A percentile compares a stretch with the other conserved stretches of the same genome.
Conservation (phyloP, 2,113 vertebrate genomes). For the Agelaius tricolor region DNA sequence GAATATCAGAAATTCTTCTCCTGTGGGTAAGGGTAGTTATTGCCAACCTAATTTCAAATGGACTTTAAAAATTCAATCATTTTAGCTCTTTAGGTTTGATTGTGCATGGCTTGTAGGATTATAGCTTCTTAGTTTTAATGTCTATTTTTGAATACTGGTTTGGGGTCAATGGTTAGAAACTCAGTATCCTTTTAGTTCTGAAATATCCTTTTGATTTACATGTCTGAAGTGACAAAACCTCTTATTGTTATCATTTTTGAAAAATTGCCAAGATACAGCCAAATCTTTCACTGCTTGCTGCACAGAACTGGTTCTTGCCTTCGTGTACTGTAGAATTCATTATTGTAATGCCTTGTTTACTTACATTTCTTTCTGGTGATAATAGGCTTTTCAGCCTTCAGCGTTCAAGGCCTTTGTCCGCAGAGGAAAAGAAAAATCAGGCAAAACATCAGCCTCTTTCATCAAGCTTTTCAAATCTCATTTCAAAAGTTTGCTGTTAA, state of each 20-base stretch:
- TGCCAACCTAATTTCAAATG: slow-evolving; percentile 44
- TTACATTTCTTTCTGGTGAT: slow-evolving; percentile 62
- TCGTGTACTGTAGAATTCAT: slow-evolving; percentile 55
- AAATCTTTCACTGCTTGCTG: slow-evolving; percentile 51
- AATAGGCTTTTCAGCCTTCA: slow-evolving; percentile 63
- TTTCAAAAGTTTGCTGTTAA: slow-evolving; percentile 58
- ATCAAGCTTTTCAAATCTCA: slow-evolving; percentile 48
- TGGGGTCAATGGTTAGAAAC: slow-evolving; percentile 41
- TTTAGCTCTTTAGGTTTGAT: slow-evolving; percentile 47
- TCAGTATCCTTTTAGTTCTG: slow-evolving; percentile 40
- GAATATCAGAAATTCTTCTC: slow-evolving; percentile 12
- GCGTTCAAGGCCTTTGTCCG: slow-evolving; percentile 55
- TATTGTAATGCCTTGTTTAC: slow-evolving; percentile 69
- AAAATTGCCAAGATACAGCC: slow-evolving; percentile 49
- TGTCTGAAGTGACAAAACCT: slow-evolving; percentile 52
- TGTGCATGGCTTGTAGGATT: slow-evolving; percentile 44
- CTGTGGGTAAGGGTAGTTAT: not conserved
- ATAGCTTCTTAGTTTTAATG: slow-evolving; percentile 53
- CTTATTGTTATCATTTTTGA: slow-evolving; percentile 56
- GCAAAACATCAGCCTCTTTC: slow-evolving; percentile 48
- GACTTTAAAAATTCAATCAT: slow-evolving; percentile 48
- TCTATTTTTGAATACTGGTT: slow-evolving; percentile 41
- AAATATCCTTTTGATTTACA: slow-evolving; percentile 64
- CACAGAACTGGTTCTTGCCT: slow-evolving; percentile 49
- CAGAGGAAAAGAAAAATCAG: slow-evolving; percentile 56